Base-by-base conservation (phyloP, 2,888 invertebrate species). In the Fragum sueziense region DNA sequence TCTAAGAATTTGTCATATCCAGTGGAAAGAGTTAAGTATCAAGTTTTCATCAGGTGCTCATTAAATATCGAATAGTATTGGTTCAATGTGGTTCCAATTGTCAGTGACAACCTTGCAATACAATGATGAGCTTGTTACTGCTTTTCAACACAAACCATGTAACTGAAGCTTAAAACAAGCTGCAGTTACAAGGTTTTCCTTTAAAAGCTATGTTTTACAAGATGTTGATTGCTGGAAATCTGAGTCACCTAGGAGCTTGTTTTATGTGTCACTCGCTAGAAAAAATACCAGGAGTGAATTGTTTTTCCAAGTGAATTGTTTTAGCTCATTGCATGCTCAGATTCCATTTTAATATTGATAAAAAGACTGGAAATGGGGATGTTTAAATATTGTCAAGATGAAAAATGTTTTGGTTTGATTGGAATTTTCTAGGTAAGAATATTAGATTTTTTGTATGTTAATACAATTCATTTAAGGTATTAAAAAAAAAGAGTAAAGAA, bases 371-470 rank as follows among this genome's bases (percentile, higher is more conserved):
- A 34, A 27, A 65, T 65, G 65, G 65, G 34, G 22, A 14, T 34
- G 37, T 41, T 6, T 6, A 25, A 34, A 34, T 22, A n/a, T 22
- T 22, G 6, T 25, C 22, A 65, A 41, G n/a, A 34, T 65, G 41
- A 34, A 65, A 65, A 14, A 65, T 65, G 65, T 65, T 65, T 17
- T 65, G 37, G 65, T 25, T 65, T 65, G 65, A 65, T n/a, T n/a
- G 25, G 7, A 11, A 41, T 22, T 65, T 6, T 34, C 65, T 65
- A 25, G 41, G 65, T 65, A 65, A 33, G 57, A n/a, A n/a, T n/a
- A n/a, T n/a, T n/a, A n/a, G n/a, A n/a, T n/a, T n/a, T n/a, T n/a
- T n/a, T n/a, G n/a, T n/a, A n/a, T n/a, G n/a, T n/a, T n/a, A n/a
- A n/a, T n/a, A n/a, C n/a, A n/a, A n/a, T n/a, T n/a, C n/a, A n/a